Conservation (phyloP, 2,888 invertebrate genomes). For the Candidula unifasciata region DNA sequence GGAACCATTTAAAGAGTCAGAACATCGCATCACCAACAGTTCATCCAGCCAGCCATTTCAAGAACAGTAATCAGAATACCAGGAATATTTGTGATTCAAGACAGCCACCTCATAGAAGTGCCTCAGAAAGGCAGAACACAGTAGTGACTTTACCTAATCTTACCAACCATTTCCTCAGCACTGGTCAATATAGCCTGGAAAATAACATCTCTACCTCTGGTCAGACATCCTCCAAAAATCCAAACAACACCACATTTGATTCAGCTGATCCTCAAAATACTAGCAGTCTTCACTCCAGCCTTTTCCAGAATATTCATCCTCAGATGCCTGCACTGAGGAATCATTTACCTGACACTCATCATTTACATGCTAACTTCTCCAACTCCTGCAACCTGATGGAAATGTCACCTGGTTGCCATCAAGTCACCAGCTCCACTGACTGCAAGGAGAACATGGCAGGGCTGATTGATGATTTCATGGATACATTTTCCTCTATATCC, state of each 20-base stretch:
- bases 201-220: too few relatives aligned
- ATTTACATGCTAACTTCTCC: neutral
- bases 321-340: neutral
- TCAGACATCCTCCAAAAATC: too few relatives aligned
- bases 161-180: neutral
- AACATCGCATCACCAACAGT: too few relatives aligned
- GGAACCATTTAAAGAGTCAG: neutral
- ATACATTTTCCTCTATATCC: slow-evolving; percentile 72
- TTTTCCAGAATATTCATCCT: neutral
- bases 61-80: too few relatives aligned
- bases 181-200: too few relatives aligned
- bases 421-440: slow-evolving; percentile 78
- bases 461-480: slow-evolving; percentile 73
- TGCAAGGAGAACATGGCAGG: slow-evolving; percentile 66
- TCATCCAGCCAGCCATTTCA: too few relatives aligned
- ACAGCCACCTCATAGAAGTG: too few relatives aligned
- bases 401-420: slow-evolving; percentile 75
- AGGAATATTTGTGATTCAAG: too few relatives aligned
- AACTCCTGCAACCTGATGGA: slow-evolving; percentile 63
- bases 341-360: slow-evolving; percentile 1
- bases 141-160: neutral
- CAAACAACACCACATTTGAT: neutral
- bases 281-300: neutral
- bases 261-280: neutral
- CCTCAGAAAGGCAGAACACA: neutral